phyloP scores from a whole-genome alignment of 2,888 invertebrate genomes.

The Ellobium chinense region DNA sequence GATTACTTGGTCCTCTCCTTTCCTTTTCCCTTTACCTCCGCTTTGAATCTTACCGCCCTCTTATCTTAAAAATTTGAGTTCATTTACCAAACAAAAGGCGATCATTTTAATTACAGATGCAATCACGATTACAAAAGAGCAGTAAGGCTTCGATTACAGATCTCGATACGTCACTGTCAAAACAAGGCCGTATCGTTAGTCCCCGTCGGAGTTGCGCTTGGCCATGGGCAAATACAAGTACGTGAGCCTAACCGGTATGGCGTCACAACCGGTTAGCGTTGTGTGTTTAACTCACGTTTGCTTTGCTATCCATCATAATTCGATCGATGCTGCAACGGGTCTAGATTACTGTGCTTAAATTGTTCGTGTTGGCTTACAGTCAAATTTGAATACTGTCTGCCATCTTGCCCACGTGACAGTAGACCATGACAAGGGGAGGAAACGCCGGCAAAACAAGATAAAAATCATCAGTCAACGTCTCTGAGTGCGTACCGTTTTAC shows the following conservation, averaged over 20 bases:
- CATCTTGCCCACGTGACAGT: too few species aligned
- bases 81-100: constrained; percentile 23
- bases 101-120: constrained; percentile 38
- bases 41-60: too few species aligned
- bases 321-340: too few species aligned
- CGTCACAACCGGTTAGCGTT: constrained; percentile 15
- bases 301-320: constrained; percentile 18
- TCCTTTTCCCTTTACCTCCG: too few species aligned
- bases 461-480: too few species aligned
- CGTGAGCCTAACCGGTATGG: constrained; percentile 19
- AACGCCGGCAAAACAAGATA: too few species aligned
- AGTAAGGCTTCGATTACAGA: constrained; percentile 25
- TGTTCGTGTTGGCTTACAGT: too few species aligned
- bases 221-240: constrained; percentile 21
- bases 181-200: constrained; percentile 33
- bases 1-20: too few species aligned
- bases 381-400: too few species aligned
- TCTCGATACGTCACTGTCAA: constrained; percentile 36
- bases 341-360: too few species aligned
- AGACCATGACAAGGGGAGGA: too few species aligned
- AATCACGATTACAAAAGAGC: constrained; percentile 42
- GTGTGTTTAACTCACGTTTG: constrained; percentile 10
- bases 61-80: constrained; percentile 37
- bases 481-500: too few species aligned
- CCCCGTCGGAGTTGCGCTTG: not conserved